These are phyloP conservation scores for Monarcha castaneiventris DNA, from an alignment of 2,113 vertebrate genomes.

Conservation along the genomic window DNA sequence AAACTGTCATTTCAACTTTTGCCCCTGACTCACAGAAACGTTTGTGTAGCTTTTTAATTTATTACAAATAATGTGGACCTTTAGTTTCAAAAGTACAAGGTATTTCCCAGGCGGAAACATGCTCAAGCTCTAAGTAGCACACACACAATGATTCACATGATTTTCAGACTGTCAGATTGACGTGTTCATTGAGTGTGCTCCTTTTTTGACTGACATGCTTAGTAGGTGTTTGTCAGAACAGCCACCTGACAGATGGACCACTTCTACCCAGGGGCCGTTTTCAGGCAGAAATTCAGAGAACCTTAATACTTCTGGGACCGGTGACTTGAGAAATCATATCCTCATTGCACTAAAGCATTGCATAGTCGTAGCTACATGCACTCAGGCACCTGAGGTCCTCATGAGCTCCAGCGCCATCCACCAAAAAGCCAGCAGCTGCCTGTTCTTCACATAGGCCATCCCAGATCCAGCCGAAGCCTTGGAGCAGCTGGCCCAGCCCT, in stretches of 20 bases:
- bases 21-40: not conserved
- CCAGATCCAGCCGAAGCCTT: not conserved
- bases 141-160: not conserved
- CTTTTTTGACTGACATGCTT: not conserved
- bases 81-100: not conserved
- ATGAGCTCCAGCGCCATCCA: not conserved
- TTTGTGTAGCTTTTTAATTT: not conserved
- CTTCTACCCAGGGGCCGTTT: not conserved
- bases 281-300: not conserved
- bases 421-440: not conserved
- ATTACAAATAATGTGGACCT: not conserved
- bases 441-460: not conserved
- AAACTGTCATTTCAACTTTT: not conserved
- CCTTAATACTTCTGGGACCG: not conserved
- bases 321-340: not conserved
- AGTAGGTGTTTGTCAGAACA: not conserved
- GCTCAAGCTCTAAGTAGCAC: not conserved
- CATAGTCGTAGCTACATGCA: not conserved
- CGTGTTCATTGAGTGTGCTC: accelerated
- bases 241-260: not conserved
- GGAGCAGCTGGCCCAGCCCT: not conserved
- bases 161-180: not conserved
- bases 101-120: not conserved
- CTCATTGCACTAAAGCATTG: not conserved
- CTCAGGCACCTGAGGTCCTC: not conserved